A percentile compares a stretch with the other conserved stretches of the same genome.
These are phyloP conservation scores for Drosophila recens DNA, from an alignment of 2,888 invertebrate genomes.

Conservation along the genomic window DNA sequence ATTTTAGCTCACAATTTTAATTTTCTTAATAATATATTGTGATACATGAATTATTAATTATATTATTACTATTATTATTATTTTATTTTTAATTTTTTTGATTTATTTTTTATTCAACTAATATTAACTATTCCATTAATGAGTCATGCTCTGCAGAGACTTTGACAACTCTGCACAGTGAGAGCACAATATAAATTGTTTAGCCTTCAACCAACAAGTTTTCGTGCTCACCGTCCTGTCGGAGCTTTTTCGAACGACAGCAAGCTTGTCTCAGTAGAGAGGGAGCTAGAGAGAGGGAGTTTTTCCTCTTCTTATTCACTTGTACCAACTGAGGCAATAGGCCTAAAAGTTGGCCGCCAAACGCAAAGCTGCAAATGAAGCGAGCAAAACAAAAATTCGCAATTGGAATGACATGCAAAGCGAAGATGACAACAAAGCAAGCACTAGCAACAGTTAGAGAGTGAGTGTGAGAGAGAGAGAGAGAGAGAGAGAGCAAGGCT, in stretches of 20 bases:
- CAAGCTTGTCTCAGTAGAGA: constrained; percentile 11
- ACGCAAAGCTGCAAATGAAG: constrained; percentile 52
- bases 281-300: too few species aligned
- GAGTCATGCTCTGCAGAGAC: neutral
- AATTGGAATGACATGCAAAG: constrained; percentile 43
- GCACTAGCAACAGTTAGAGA: constrained; percentile 29
- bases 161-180: constrained; percentile 49
- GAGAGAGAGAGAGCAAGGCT: constrained; percentile 1
- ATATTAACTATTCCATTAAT: neutral
- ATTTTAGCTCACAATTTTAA: too few species aligned
- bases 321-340: constrained; percentile 5
- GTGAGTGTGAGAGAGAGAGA: constrained; percentile 8
- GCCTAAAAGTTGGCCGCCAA: constrained; percentile 28
- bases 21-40: too few species aligned
- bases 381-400: constrained; percentile 75
- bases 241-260: constrained; percentile 28
- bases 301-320: constrained; percentile 15
- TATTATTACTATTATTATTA: too few species aligned
- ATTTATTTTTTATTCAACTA: neutral
- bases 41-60: too few species aligned
- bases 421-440: constrained; percentile 55
- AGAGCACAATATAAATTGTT: constrained; percentile 44
- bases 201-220: constrained; percentile 72
- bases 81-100: neutral
- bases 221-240: constrained; percentile 51